Evolutionary conservation across 2,888 invertebrate species (phyloP).

Genomic region (Pseudococcus longispinus): DNA sequence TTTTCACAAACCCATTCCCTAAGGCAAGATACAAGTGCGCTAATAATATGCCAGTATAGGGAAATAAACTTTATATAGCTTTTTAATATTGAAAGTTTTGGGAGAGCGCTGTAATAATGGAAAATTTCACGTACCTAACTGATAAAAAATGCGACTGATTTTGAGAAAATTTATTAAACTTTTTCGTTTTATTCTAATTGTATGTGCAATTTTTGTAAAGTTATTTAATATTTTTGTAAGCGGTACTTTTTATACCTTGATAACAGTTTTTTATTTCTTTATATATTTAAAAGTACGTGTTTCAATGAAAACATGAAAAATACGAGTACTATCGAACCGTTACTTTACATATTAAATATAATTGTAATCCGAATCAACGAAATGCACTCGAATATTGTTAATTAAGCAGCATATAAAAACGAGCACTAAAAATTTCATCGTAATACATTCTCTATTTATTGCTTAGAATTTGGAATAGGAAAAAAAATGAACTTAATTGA

Average conservation of each 20-base stretch:
- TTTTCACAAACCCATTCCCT: not conserved
- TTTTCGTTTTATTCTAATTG: not conserved
- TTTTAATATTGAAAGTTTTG: slow-evolving; percentile 23
- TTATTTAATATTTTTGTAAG: slow-evolving; percentile 42
- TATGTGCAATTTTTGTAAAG: slow-evolving; percentile 34
- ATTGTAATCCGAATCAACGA: slow-evolving; percentile 39
- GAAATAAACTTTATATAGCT: not conserved
- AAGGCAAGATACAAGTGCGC: slow-evolving; percentile 5
- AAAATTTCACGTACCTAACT: not conserved
- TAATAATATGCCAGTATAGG: slow-evolving; percentile 41
- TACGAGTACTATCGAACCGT: slow-evolving; percentile 20
- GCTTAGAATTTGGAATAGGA: slow-evolving; percentile 25
- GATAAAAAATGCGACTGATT: slow-evolving; percentile 26
- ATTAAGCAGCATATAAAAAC: slow-evolving; percentile 21
- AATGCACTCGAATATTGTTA: slow-evolving; percentile 35
- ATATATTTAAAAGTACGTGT: slow-evolving; percentile 3
- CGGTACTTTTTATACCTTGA: slow-evolving; percentile 46
- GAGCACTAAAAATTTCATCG: slow-evolving; percentile 21
- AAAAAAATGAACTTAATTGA: slow-evolving; percentile 7
- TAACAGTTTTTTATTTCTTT: slow-evolving; percentile 44
- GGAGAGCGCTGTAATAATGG: slow-evolving; percentile 21
- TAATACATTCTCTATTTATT: slow-evolving; percentile 30
- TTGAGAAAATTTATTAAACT: slow-evolving; percentile 23
- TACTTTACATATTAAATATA: not conserved
- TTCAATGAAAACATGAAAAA: not conserved